Conservation (phyloP, 2,113 vertebrate genomes). For the Argyrosomus japonicus region DNA sequence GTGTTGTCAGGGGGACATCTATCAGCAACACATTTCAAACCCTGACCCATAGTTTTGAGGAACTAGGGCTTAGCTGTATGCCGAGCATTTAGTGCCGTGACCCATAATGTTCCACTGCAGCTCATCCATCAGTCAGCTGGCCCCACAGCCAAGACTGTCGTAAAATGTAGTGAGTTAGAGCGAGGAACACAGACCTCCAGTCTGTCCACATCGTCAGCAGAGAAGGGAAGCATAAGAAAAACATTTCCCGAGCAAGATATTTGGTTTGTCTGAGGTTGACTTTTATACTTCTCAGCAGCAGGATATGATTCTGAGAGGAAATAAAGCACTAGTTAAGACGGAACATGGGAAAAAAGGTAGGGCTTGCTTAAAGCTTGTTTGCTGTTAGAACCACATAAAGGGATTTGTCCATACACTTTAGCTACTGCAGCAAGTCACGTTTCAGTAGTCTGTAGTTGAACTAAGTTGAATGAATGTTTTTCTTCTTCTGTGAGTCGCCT, state of each 20-base stretch:
- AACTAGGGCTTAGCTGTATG: not conserved
- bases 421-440: not conserved
- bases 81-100: slow-evolving; percentile 32
- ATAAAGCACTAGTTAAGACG: not conserved
- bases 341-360: not conserved
- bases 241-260: slow-evolving; percentile 21
- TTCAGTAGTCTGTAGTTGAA: not conserved
- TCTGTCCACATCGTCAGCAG: not conserved
- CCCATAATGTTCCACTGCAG: slow-evolving; percentile 38
- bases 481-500: no score
- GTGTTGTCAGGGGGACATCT: slow-evolving; percentile 22
- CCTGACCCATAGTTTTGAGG: slow-evolving; percentile 21
- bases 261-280: slow-evolving; percentile 23
- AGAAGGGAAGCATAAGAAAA: not conserved
- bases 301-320: slow-evolving; percentile 4
- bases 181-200: slow-evolving; percentile 11
- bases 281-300: slow-evolving; percentile 23
- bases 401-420: not conserved
- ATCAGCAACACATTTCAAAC: slow-evolving; percentile 29
- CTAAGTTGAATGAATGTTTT: not conserved
- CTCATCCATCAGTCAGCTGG: slow-evolving; percentile 31
- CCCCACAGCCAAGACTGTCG: slow-evolving; percentile 3
- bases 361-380: not conserved
- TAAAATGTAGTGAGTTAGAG: not conserved
- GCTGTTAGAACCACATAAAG: not conserved